Evolutionary conservation across 1,140 invertebrate species (phyloP), one percentile per base, ranked within the genome.

Genomic region (Apis florea): DNA sequence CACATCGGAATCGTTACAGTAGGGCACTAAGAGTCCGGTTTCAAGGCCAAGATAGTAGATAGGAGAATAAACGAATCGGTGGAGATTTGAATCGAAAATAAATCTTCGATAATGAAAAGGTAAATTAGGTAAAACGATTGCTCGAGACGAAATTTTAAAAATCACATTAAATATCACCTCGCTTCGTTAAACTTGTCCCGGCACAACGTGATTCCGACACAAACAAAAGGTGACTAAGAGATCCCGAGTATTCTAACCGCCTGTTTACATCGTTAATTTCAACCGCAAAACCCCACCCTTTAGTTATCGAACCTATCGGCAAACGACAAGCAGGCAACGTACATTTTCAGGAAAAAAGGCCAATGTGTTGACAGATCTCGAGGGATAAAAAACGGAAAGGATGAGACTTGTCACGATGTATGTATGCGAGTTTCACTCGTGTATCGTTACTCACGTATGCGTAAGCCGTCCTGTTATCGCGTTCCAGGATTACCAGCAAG

Each of bases 11-110:
- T 73, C 72, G 81, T 82, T 69, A 66, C 81, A 77, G 81, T 82
- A 85, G 85, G 82, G 78, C 82, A 83, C 71, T 75, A 87, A 88
- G 90, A 90, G 85, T 88, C 77, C 85, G 85, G 70, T 89, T 40
- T 90, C 90, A 91, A 91, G 90, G 90, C 83, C 88, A 85, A 73
- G 79, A 82, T 84, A 69, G 40, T 6, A 49, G 49, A 58, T 70
- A 56, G 26, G 9, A 5, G n/a, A 31, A n/a, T 21, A 76, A 68
- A 80, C 53, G 40, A 17, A 69, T 40, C 49, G 9, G 9, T 5
- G 2, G 13, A 13, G 24, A 70, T 15, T 15, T 12, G 76, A 59
- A 51, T 68, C 17, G 47, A 21, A n/a, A 15, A 56, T 24, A 61
- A 63, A 0, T n/a, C 49, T 21, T 71, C 24, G 26, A 69, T 47